Base-by-base conservation (phyloP, 2,888 invertebrate species). In the Mythimna pallens region DNA sequence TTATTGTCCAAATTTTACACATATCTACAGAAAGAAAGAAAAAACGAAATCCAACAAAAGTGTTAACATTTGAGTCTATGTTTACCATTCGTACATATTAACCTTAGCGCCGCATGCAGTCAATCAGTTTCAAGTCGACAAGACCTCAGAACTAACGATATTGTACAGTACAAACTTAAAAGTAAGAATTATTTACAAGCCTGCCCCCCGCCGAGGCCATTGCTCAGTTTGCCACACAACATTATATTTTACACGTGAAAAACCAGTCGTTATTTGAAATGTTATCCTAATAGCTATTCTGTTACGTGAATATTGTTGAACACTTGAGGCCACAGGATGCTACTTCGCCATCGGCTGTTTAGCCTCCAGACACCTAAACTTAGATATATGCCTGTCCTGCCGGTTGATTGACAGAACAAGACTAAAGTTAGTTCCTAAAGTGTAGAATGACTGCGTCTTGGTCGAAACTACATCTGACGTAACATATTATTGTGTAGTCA, bases 1-100 rank as follows among this genome's bases (percentile, higher is more conserved):
- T 95, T 95, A 95, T 95, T 95, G 95, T 95, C 95, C 92, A 92
- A 94, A 93, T 92, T 93, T 93, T 94, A 94, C 94, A 93, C 87
- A 93, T 94, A 94, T 93, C 93, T 93, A 94, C 92, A 94, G 91
- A 92, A 89, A 87, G 88, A 80, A 87, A 80, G 80, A 82, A 84
- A 89, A 74, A 87, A 88, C 50, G 30, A 78, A 79, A 74, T 80
- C 80, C 73, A 87, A 84, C 78, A 70, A 76, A 82, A 80, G 80
- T 81, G 82, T 83, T 80, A 84, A 80, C 82, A 83, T 85, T 87
- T 80, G 85, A 89, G 85, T 90, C 86, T 85, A 87, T 82, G 80
- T 83, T 87, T 76, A 82, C 73, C 83, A 87, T 83, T 74, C 81
- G 81, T 87, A 87, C 84, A 80, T 81, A 85, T 85, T 78, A 84